These are phyloP conservation scores for Falcunculus frontatus DNA, from an alignment of 2,113 vertebrate species.

Conservation along the genomic window DNA sequence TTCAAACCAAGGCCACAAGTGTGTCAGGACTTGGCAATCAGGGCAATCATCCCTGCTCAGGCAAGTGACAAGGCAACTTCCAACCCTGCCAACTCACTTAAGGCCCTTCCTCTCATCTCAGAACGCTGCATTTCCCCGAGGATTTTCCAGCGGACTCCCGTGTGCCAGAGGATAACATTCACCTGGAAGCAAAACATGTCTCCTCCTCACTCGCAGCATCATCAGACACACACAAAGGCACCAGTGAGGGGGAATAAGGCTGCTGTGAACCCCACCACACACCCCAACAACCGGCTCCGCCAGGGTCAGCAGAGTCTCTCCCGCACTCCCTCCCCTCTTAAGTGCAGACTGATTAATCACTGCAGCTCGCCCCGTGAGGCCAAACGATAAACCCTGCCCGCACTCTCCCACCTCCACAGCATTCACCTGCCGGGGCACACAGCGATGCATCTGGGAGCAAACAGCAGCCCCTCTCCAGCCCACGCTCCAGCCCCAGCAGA, in stretches of 20 bases:
- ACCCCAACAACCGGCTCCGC: too few relatives aligned
- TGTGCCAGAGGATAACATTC: neutral
- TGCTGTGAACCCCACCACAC: too few relatives aligned
- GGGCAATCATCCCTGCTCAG: neutral
- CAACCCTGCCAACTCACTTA: neutral
- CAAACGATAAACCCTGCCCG: neutral
- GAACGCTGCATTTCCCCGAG: rapidly evolving
- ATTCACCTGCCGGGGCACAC: too few relatives aligned
- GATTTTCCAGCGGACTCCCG: neutral
- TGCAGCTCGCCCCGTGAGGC: neutral
- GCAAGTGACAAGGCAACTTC: neutral
- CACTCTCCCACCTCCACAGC: neutral
- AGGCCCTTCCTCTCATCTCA: neutral
- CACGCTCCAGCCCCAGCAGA: neutral
- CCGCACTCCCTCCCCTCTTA: neutral
- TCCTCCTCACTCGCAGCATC: neutral
- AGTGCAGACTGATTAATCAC: neutral
- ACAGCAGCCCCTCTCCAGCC: neutral
- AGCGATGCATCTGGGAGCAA: neutral
- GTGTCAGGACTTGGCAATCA: neutral
- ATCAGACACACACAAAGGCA: neutral
- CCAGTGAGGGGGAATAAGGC: neutral
- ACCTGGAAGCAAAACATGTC: neutral
- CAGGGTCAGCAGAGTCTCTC: neutral
- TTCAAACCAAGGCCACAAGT: neutral